Conservation (phyloP, 2,888 invertebrate genomes). For the Synanthedon myopaeformis region DNA sequence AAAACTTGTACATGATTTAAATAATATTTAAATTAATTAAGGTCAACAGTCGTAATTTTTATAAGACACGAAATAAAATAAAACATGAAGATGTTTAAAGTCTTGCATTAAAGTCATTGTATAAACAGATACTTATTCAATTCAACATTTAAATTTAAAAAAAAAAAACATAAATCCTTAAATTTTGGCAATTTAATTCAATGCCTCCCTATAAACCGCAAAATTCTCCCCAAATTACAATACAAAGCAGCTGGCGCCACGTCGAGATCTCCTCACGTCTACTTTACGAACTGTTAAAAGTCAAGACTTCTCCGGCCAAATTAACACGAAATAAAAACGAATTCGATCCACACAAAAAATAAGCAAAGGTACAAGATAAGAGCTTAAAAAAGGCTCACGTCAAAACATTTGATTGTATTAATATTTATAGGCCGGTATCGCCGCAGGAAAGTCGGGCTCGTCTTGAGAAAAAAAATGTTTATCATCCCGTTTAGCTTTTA, state of each 20-base stretch:
- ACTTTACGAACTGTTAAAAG: constrained; percentile 73
- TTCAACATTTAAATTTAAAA: no score
- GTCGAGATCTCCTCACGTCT: constrained; percentile 25
- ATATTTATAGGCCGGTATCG: constrained; percentile 65
- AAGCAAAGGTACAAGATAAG: constrained; percentile 65
- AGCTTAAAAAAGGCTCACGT: constrained; percentile 68
- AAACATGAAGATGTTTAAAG: no score
- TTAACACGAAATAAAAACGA: constrained; percentile 70
- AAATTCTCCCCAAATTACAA: constrained; percentile 15
- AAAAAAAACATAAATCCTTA: background rate
- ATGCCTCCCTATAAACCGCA: constrained; percentile 8
- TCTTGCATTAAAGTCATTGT: no score
- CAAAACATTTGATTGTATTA: constrained; percentile 72
- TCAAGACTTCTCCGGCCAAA: constrained; percentile 67
- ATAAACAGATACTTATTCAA: no score
- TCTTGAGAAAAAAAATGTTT: constrained; percentile 59
- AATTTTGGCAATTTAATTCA: constrained; percentile 11
- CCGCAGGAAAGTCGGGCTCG: constrained; percentile 58
- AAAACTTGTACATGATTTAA: no score
- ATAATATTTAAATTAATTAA: no score
- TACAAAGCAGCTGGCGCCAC: constrained; percentile 53
- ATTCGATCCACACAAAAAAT: constrained; percentile 61
- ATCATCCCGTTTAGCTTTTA: constrained; percentile 69
- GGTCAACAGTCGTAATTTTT: no score
- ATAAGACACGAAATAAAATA: no score